phyloP scores from a whole-genome alignment of 2,797 vertebrate species.

The Anabacerthia variegaticeps region DNA sequence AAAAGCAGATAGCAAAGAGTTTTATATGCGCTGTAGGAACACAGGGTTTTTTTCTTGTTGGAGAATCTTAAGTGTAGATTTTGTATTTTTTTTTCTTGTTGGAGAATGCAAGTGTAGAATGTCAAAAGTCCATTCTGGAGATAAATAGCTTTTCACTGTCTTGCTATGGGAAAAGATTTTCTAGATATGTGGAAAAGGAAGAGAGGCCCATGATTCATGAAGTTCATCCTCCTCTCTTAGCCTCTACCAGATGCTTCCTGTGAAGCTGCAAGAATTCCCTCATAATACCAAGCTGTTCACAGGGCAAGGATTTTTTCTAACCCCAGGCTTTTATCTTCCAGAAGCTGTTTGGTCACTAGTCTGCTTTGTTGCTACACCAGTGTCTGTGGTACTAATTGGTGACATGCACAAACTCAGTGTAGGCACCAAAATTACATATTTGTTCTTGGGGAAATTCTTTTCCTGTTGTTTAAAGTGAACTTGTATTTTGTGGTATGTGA shows the following conservation, averaged over 20 bases:
- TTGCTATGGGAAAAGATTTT: background rate
- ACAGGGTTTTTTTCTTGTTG: background rate
- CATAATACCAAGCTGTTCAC: background rate
- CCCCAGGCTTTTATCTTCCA: background rate
- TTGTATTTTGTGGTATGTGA: background rate
- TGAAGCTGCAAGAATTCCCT: conserved; percentile 7
- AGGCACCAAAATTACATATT: background rate
- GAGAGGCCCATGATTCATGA: background rate
- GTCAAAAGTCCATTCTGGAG: background rate
- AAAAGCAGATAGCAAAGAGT: background rate
- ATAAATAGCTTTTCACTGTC: background rate
- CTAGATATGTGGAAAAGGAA: background rate
- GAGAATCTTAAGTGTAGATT: background rate
- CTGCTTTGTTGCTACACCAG: background rate
- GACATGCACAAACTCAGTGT: background rate
- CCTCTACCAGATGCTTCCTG: background rate
- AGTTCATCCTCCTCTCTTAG: background rate
- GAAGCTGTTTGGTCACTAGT: background rate
- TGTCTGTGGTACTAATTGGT: background rate
- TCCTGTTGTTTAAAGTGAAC: background rate
- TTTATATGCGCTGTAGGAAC: background rate
- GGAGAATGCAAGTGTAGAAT: background rate
- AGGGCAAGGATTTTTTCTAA: background rate
- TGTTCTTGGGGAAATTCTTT: background rate
- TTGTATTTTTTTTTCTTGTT: background rate